Base-by-base conservation (phyloP, 1,140 invertebrate genomes). In the Solenopsis invicta region DNA sequence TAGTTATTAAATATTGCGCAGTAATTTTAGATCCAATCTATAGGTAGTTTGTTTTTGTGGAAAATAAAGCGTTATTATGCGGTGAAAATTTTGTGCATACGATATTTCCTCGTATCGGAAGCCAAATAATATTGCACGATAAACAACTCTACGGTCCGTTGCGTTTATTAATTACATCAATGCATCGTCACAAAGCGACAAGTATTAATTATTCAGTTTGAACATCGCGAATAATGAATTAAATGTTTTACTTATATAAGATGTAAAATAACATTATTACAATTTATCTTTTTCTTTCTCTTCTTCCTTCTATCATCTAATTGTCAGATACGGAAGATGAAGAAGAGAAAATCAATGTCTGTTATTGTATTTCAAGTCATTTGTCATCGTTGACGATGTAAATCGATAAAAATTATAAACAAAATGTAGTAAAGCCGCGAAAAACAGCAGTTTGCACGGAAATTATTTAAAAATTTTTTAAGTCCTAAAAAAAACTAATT, bases 311-410 rank as follows among this genome's bases (percentile, higher is more conserved):
- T n/a, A n/a, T n/a, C 29, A 29, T 29, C 2, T 29, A 29, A 29
- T 29, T 29, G 2, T 29, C 29, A 29, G 29, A 29, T 29, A 29
- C 90, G 54, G 4, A 56, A 37, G 62, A 72, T 29, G 64, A 86
- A 41, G 62, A 37, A 87, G 87, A 87, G 37, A 89, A 87, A 90
- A 66, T 45, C 66, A 69, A 66, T 85, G n/a, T 80, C 91, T 92
- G 92, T 92, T 91, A 93, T n/a, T n/a, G n/a, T n/a, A n/a, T 93
- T 91, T 89, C 81, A 91, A 88, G 88, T 90, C 89, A 89, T 90
- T 93, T 93, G 93, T 93, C 92, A 93, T 92, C 87, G 87, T 67
- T 74, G 76, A 93, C 85, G 90, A 92, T 90, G 91, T 90, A 92
- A 90, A 90, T 87, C 77, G 87, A 89, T 81, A 80, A 86, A 89